Conservation (phyloP, 2,113 vertebrate species). For the Mungos mungo region DNA sequence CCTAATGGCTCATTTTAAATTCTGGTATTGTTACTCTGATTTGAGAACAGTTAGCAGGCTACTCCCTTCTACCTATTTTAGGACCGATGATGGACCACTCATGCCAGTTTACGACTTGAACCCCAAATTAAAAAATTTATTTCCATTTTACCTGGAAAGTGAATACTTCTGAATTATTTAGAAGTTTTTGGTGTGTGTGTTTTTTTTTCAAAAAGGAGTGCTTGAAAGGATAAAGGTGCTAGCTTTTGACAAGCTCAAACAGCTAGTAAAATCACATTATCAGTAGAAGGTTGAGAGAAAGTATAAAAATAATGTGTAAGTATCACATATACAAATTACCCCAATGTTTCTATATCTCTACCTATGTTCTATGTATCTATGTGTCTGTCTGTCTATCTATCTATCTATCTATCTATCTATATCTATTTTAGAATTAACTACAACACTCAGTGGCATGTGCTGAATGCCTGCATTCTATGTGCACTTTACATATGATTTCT, state of each 20-base stretch:
- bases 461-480: background rate
- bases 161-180: background rate
- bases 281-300: background rate
- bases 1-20: background rate
- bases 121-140: background rate
- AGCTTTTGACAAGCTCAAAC: background rate
- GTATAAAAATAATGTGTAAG: background rate
- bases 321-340: background rate
- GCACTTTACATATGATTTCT: background rate
- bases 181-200: background rate
- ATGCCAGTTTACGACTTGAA: background rate
- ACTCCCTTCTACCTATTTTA: background rate
- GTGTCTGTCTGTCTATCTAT: background rate
- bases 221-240: background rate
- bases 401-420: background rate
- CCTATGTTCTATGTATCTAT: background rate
- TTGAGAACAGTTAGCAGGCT: background rate
- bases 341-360: background rate
- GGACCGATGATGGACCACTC: background rate
- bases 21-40: background rate
- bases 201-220: background rate
- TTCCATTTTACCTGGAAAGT: background rate
- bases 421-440: background rate
- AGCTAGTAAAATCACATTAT: background rate
- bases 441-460: background rate